phyloP scores from a whole-genome alignment of 1,140 invertebrate species.

The Ridgeia piscesae region DNA sequence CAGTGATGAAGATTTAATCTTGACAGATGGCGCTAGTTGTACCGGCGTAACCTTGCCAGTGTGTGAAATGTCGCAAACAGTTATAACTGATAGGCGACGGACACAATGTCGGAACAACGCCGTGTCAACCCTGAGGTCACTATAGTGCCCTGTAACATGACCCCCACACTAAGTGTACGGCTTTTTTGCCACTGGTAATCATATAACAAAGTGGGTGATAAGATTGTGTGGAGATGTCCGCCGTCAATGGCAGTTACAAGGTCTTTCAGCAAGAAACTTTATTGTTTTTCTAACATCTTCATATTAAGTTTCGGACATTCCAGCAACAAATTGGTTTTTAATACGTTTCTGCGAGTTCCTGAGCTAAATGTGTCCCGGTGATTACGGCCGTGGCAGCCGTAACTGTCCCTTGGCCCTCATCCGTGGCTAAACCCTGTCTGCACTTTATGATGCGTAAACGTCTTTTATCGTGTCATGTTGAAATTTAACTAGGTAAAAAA shows the following conservation, averaged over 20 bases:
- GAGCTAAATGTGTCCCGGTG: not conserved
- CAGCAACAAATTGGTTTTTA: conserved; percentile 6
- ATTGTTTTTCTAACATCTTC: not conserved
- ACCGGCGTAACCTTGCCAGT: not conserved
- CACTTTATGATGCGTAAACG: not conserved
- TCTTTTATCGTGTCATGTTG: not conserved
- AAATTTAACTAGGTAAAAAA: not conserved
- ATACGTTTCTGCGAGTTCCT: not conserved
- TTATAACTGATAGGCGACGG: not conserved
- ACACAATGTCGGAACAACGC: not conserved
- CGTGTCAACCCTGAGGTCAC: not conserved
- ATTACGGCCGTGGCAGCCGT: not conserved
- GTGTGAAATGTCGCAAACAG: not conserved
- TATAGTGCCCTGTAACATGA: not conserved
- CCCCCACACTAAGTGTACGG: not conserved
- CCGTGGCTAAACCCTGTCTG: not conserved
- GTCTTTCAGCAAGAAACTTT: not conserved
- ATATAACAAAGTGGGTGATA: not conserved
- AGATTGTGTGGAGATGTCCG: not conserved
- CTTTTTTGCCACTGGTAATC: not conserved
- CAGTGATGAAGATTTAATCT: not conserved
- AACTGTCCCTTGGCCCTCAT: not conserved
- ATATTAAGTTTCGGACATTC: not conserved
- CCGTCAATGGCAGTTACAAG: not conserved
- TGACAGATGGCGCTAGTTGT: not conserved